Base-by-base conservation (phyloP, 92 coral and sea anemone species). In the Scolanthus callimorphus region DNA sequence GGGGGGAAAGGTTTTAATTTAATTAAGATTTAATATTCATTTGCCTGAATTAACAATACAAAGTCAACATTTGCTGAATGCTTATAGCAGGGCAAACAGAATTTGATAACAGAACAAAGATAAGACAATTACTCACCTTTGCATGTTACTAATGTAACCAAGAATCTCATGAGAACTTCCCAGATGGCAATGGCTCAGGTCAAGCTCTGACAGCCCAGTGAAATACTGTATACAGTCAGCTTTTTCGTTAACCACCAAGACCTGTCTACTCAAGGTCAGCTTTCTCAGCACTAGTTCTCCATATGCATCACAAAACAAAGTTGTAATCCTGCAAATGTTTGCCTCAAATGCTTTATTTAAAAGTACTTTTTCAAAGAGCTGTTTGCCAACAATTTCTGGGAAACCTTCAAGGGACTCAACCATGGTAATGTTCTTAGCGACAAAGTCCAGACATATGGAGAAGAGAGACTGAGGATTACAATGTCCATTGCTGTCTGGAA, bases 331-430 rank as follows among this genome's bases (percentile, higher is more conserved):
- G 68, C 67, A 54, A 27, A 26, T 27, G 20, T 26, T 39, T 39
- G 62, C 51, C 31, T 39, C 49, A 48, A 91, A 76, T 4, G 53
- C 65, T 20, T 44, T 34, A 31, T 64, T 77, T 61, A 56, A 67
- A 27, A 80, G 70, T 23, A 83, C 81, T 54, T 71, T 76, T 2
- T 73, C 62, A 45, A 92, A 92, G 28, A 92, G 78, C 31, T 89
- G 84, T 52, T 88, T 67, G 24, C 98, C 98, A 29, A 92, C 77
- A 22, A 82, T 62, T 10, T 84, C 98, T 19, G 98, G 98, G 59
- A 92, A 92, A 28, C 78, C 96, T 8, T 48, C 50, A 1, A 92
- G 74, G 11, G 98, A 88, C 31, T 92, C 98, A n/a, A 92, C 90
- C 85, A 92, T 79, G 9, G 71, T 47, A 23, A 92, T 76, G 57